A percentile compares a stretch with the other conserved stretches of the same genome.
phyloP scores from a whole-genome alignment of 2,113 vertebrate genomes.

The Psammodynastes pulverulentus region DNA sequence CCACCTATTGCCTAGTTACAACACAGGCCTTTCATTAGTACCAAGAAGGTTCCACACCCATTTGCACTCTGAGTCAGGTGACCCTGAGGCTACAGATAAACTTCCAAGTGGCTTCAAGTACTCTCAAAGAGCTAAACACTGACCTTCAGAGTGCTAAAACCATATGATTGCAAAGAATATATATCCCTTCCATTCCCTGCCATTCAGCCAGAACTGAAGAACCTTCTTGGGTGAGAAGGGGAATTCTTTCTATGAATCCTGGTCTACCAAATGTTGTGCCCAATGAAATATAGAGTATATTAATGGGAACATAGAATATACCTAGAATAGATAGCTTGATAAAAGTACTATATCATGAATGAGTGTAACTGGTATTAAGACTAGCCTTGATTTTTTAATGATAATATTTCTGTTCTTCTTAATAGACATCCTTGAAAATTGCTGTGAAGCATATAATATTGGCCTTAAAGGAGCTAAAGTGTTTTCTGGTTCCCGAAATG shows the following conservation, averaged over 20 bases:
- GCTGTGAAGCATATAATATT: constrained; percentile 80
- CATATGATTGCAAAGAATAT: no score
- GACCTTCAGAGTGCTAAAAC: no score
- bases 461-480: constrained; percentile 80
- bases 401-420: constrained; percentile 54
- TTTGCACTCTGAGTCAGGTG: no score
- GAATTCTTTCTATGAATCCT: not conserved
- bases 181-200: no score
- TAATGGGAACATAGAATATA: not conserved
- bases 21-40: no score
- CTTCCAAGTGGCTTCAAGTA: no score
- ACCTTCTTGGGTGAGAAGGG: no score
- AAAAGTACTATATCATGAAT: not conserved
- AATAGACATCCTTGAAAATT: constrained; percentile 68
- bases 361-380: not conserved
- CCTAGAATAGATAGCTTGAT: not conserved
- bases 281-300: not conserved
- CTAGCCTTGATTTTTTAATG: constrained; percentile 40
- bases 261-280: not conserved
- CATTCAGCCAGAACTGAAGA: no score
- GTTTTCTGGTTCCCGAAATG: constrained; percentile 76
- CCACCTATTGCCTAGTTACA: no score
- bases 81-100: no score
- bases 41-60: no score
- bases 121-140: no score